Evolutionary conservation across 2,797 vertebrate species (phyloP).

Genomic region (Steatocranus sp.): DNA sequence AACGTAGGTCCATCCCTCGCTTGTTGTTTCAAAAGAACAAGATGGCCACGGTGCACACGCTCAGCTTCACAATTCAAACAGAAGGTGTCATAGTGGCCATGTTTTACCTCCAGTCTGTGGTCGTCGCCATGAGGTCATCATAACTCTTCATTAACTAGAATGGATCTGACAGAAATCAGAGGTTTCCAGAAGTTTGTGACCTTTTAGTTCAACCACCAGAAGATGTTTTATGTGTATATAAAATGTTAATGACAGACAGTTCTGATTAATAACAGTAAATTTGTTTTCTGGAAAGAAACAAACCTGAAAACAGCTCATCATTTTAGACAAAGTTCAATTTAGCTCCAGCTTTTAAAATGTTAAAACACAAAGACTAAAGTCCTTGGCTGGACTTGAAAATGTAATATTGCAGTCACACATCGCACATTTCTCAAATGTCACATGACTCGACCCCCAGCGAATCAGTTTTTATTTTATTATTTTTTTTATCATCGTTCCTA

Average conservation of each 20-base stretch:
- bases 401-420: neutral
- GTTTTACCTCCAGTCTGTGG: neutral
- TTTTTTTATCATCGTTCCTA: neutral
- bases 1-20: neutral
- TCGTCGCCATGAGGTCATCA: neutral
- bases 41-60: accelerated
- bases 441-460: neutral
- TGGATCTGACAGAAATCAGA: neutral
- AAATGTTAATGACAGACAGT: neutral
- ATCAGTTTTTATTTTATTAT: neutral
- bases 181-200: neutral
- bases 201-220: accelerated
- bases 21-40: accelerated
- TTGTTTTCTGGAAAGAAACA: neutral
- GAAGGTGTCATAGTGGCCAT: neutral
- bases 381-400: neutral
- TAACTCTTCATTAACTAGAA: accelerated
- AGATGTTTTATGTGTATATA: neutral
- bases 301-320: neutral
- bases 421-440: neutral
- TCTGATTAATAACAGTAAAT: neutral
- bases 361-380: neutral
- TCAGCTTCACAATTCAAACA: neutral
- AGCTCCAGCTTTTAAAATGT: neutral
- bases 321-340: neutral